These are phyloP conservation scores for Chinchilla lanigera DNA, from an alignment of 2,113 vertebrate genomes.

Conservation along the genomic window DNA sequence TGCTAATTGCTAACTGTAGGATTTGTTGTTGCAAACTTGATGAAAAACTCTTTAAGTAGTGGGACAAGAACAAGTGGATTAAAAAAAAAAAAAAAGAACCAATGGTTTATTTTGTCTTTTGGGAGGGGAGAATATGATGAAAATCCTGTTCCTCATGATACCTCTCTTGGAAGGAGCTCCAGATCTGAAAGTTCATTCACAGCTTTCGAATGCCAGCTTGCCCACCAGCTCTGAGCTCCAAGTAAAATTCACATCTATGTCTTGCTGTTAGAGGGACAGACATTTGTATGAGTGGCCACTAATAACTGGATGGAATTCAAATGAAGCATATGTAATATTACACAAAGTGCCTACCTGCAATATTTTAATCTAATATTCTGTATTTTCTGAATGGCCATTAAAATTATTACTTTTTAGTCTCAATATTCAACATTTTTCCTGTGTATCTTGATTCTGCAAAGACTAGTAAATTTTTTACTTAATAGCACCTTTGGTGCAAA, in stretches of 20 bases:
- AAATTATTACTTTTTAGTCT: not conserved
- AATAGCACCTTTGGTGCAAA: not conserved
- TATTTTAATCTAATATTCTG: not conserved
- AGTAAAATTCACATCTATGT: not conserved
- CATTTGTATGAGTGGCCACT: constrained; percentile 3
- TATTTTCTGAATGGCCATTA: constrained; percentile 11
- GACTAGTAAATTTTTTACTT: not conserved
- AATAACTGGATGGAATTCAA: not conserved
- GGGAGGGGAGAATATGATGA: not conserved
- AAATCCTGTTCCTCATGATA: not conserved
- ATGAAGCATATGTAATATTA: constrained; percentile 8
- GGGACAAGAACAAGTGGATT: not conserved
- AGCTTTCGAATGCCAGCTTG: not conserved
- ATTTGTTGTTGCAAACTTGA: not conserved
- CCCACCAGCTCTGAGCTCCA: not conserved
- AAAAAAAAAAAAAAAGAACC: not conserved
- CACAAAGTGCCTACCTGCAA: not conserved
- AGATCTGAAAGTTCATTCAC: not conserved
- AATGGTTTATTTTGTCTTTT: not conserved
- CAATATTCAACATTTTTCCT: not conserved
- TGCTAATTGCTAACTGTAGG: constrained; percentile 13
- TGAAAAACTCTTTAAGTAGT: not conserved
- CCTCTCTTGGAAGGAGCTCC: not conserved
- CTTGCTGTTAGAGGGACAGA: not conserved
- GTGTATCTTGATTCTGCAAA: not conserved